Evolutionary conservation across 2,888 invertebrate genomes (phyloP), one percentile per base, ranked within the genome.

Genomic region (Ectobius pallidus): DNA sequence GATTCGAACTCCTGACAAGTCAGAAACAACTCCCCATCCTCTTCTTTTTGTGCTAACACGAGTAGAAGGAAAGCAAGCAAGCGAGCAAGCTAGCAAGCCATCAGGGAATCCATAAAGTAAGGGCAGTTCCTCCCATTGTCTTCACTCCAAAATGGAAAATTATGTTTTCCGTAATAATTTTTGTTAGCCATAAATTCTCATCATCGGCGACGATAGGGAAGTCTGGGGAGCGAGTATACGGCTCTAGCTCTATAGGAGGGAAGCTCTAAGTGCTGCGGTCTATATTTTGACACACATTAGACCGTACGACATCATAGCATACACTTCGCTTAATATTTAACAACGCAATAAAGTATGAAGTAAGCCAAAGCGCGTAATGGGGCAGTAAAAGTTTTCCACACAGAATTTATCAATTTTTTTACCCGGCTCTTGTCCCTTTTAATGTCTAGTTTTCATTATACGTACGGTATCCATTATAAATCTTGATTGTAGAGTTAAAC

Each of bases 391-490:
- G 65, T 65, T 65, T 65, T 62, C 70, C 63, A 27, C 61, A 34
- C 63, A 70, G 34, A 70, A 70, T 70, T 70, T 70, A 70, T 70
- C 70, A 70, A 70, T 70, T 70, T 63, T 49, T 61, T 58, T 49
- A 18, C 52, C 69, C 52, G 52, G 18, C 46, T 42, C 69, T 42
- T 27, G 27, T 67, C 65, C 82, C 82, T 82, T 83, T 82, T 82
- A 82, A 82, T 82, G 80, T 80, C 80, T 78, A 79, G 80, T 81
- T 82, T 82, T 83, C 82, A 83, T 83, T 83, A 83, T 80, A 79
- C 81, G 79, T 78, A 77, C 78, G 78, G 78, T 80, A 39, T 44
- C 65, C 46, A 65, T 65, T 65, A 82, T 83, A 83, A 83, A 83
- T 83, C 83, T 82, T 81, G 81, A 82, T 82, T 81, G 81, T 81